These are phyloP conservation scores for Ostrea denselamellosa DNA, from an alignment of 1,140 invertebrate genomes.

Conservation along the genomic window DNA sequence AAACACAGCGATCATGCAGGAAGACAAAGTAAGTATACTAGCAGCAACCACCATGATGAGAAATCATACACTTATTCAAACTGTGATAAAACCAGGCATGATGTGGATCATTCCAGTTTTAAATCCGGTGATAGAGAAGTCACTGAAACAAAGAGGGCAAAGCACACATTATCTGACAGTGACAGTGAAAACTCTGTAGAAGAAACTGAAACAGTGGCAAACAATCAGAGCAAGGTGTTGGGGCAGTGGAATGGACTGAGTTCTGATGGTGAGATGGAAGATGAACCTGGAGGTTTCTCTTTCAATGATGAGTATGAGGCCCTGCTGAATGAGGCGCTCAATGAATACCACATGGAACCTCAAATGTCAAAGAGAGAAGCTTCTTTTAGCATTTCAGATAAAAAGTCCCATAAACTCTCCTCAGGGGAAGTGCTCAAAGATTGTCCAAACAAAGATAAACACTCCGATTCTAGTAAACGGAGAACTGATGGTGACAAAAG, in stretches of 20 bases:
- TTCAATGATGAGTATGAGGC: constrained; percentile 25
- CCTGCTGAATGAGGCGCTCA: constrained; percentile 5
- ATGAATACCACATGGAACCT: constrained; percentile 16
- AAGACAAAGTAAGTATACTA: not conserved
- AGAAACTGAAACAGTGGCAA: not conserved
- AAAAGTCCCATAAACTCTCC: constrained; percentile 2
- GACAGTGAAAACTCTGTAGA: constrained; percentile 17
- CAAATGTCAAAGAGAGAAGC: not conserved
- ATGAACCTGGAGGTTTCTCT: constrained; percentile 10
- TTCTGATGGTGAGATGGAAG: not conserved
- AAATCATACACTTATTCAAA: constrained; percentile 2
- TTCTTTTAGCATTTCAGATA: not conserved
- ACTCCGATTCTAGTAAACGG: not conserved
- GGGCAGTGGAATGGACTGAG: constrained; percentile 3
- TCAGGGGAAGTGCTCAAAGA: not conserved
- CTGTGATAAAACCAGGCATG: not conserved
- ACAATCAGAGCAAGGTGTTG: not conserved
- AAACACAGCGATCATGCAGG: not conserved
- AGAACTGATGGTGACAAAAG: constrained; percentile 22
- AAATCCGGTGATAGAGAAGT: not conserved
- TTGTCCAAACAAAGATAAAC: not conserved
- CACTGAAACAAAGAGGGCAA: not conserved
- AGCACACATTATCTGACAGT: constrained; percentile 2
- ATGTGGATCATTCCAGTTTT: constrained; percentile 7
- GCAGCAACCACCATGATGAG: not conserved